Evolutionary conservation across 1,140 invertebrate species (phyloP).

Genomic region (Trichoplusia ni): DNA sequence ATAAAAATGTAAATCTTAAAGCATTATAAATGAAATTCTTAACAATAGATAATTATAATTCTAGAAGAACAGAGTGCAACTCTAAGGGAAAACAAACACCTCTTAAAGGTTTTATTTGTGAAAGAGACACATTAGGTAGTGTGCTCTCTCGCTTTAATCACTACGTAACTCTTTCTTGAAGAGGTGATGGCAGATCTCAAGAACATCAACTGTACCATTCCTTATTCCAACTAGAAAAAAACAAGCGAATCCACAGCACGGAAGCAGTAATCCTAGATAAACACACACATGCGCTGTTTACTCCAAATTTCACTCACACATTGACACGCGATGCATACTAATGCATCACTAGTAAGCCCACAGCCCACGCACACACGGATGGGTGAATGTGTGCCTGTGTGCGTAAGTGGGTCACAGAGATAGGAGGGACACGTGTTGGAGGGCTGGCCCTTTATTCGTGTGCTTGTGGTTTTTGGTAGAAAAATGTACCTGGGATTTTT

Average conservation of each 20-base stretch:
- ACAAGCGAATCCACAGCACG: neutral
- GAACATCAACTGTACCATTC: too few relatives aligned
- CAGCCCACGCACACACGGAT: constrained; percentile 43
- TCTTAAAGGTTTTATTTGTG: too few relatives aligned
- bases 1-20: too few relatives aligned
- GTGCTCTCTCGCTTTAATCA: too few relatives aligned
- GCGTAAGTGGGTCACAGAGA: constrained; percentile 78
- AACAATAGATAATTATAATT: too few relatives aligned
- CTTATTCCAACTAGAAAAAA: neutral
- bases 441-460: constrained; percentile 67
- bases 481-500: constrained; percentile 32
- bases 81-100: too few relatives aligned
- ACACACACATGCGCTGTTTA: constrained; percentile 57
- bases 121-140: too few relatives aligned
- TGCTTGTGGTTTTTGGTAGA: constrained; percentile 27
- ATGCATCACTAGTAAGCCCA: constrained; percentile 42
- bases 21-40: too few relatives aligned
- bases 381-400: constrained; percentile 41
- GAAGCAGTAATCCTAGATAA: constrained; percentile 27
- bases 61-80: too few relatives aligned
- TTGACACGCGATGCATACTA: constrained; percentile 42
- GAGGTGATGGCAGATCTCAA: too few relatives aligned
- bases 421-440: constrained; percentile 77
- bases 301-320: constrained; percentile 64
- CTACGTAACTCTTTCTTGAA: too few relatives aligned